phyloP scores from a whole-genome alignment of 2,797 vertebrate species.

The Urosaurus nigricauda region DNA sequence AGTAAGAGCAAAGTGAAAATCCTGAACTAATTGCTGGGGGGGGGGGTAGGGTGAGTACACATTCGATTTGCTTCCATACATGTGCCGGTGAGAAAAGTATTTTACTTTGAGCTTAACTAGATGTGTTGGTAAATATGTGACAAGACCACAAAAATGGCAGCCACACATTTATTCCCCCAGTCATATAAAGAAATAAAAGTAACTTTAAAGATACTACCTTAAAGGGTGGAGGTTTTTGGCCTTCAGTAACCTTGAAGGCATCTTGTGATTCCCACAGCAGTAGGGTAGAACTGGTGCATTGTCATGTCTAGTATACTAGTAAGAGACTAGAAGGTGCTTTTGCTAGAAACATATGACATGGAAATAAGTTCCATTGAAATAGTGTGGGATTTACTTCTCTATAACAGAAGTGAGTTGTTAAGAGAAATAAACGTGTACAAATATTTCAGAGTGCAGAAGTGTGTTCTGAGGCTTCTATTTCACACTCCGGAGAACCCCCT shows the following conservation, averaged over 20 bases:
- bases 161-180: neutral
- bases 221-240: too few relatives aligned
- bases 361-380: neutral
- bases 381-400: neutral
- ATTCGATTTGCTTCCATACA: neutral
- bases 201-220: too few relatives aligned
- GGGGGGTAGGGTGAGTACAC: too few relatives aligned
- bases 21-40: neutral
- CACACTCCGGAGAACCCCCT: neutral
- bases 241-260: too few relatives aligned
- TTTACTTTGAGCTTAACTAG: neutral
- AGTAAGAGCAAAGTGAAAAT: neutral
- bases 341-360: neutral
- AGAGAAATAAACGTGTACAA: neutral
- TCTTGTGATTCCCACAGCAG: too few relatives aligned
- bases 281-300: neutral
- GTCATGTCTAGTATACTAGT: neutral
- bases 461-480: neutral
- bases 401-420: neutral
- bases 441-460: neutral
- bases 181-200: neutral
- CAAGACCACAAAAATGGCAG: neutral
- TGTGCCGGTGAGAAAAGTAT: neutral
- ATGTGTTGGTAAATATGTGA: neutral
- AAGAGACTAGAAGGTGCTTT: too few relatives aligned